Percentiles rank a stretch among this genome's conserved stretches.
phyloP scores from a whole-genome alignment of 2,888 invertebrate species.

The Parochlus steinenii region DNA sequence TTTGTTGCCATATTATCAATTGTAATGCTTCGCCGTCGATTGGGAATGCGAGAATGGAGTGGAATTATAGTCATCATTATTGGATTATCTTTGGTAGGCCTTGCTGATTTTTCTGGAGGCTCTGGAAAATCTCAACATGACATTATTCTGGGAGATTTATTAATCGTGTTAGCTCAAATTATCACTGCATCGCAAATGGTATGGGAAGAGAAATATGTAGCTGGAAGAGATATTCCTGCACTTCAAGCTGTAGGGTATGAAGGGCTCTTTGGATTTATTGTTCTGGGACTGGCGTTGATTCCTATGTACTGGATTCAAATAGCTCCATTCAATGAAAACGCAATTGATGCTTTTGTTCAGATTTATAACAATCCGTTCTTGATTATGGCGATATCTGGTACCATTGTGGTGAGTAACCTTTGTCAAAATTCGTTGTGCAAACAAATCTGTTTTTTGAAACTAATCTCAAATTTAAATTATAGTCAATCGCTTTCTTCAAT shows the following conservation, averaged over 20 bases:
- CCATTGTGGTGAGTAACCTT: too few species aligned
- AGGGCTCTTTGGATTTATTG: constrained; percentile 51
- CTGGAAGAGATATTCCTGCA: constrained; percentile 69
- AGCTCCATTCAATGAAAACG: constrained; percentile 71
- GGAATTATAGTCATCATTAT: constrained; percentile 56
- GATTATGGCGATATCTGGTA: constrained; percentile 47
- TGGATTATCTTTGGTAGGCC: constrained; percentile 56
- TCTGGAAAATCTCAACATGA: constrained; percentile 18
- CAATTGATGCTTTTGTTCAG: constrained; percentile 69
- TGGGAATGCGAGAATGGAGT: constrained; percentile 52
- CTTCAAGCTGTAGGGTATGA: constrained; percentile 47
- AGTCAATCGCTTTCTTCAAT: constrained; percentile 87
- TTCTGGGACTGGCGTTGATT: constrained; percentile 44
- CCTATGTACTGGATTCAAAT: constrained; percentile 71
- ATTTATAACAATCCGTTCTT: constrained; percentile 47
- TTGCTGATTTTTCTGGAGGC: constrained; percentile 53
- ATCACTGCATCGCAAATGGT: constrained; percentile 86
- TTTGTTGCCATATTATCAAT: constrained; percentile 81
- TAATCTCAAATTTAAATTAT: too few species aligned
- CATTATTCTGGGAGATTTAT: constrained; percentile 56
- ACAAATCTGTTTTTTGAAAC: too few species aligned
- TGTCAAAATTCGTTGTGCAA: too few species aligned
- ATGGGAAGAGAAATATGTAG: constrained; percentile 81
- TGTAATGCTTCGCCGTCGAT: constrained; percentile 50
- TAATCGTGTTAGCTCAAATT: constrained; percentile 60